phyloP scores from a whole-genome alignment of 2,888 invertebrate genomes.

The Spisula solida region DNA sequence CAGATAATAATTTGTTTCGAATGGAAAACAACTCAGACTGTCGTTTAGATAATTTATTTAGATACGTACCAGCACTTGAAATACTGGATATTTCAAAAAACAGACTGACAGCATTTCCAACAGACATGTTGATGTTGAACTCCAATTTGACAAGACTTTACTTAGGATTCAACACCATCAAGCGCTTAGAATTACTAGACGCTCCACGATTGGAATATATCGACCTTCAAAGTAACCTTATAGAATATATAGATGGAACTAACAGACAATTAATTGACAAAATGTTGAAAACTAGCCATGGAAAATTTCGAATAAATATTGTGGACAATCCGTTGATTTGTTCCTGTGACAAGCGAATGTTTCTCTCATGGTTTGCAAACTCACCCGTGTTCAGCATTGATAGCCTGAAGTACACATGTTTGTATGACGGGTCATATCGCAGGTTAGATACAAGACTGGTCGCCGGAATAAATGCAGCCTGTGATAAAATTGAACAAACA shows the following conservation, averaged over 20 bases:
- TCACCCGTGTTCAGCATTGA: not conserved
- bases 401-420: not conserved
- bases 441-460: not conserved
- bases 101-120: not conserved
- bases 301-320: not conserved
- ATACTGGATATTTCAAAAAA: constrained; percentile 3
- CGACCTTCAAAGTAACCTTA: not conserved
- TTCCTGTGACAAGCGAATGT: not conserved
- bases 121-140: not conserved
- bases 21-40: not conserved
- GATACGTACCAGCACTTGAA: not conserved
- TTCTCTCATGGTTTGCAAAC: not conserved
- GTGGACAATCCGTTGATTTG: not conserved
- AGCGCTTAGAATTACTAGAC: not conserved
- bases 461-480: not conserved
- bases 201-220: not conserved
- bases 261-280: not conserved
- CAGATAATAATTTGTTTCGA: not conserved
- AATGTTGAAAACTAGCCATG: not conserved
- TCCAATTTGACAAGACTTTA: not conserved
- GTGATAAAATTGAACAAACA: not conserved
- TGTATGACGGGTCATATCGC: not conserved
- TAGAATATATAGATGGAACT: not conserved
- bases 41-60: not conserved
- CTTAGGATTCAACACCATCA: constrained; percentile 4